Base-by-base conservation (phyloP, 2,797 vertebrate genomes). In the Periparus ater region DNA sequence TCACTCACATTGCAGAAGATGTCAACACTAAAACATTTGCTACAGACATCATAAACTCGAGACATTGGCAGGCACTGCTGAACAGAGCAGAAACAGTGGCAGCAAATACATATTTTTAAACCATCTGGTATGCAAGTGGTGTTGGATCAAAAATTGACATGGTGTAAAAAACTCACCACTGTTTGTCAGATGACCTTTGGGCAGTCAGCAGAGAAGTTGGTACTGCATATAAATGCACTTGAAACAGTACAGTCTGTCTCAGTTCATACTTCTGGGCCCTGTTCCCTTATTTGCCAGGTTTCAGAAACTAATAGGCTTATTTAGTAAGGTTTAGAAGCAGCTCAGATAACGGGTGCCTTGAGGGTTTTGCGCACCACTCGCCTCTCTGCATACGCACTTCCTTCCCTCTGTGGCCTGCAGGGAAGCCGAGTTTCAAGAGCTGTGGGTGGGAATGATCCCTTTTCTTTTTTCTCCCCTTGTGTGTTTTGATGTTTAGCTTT, bases 11-110 rank as follows among this genome's bases (percentile, higher is more conserved):
- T 38, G 67, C 87, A 93, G 88, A 92, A 90, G 88, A 96, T 97
- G 93, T 92, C 91, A 96, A 96, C 95, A 92, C 92, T 96, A 93
- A 97, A 96, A 95, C 82, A 96, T 96, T 97, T 95, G 95, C 80
- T 95, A 86, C 90, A 91, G 94, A 91, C 91, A 92, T 95, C 91
- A 95, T 96, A 97, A 97, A 94, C 80, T 91, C 5, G 4, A 97
- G 89, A 54, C 86, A 93, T 95, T 94, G 93, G 92, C 94, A 96
- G 93, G 95, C 91, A 87, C 67, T 29, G 47, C 91, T 76, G 85
- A 93, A 78, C 65, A 87, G 94, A 97, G 91, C 88, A 92, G 88
- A 77, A 90, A 74, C 81, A 54, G 93, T 94, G 85, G 83, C 93
- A 88, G 76, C 4, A 13, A 92, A 85, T 94, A 72, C 91, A 90